These are phyloP conservation scores for Myiotriccus ornatus DNA, from an alignment of 2,797 vertebrate genomes.

Conservation along the genomic window DNA sequence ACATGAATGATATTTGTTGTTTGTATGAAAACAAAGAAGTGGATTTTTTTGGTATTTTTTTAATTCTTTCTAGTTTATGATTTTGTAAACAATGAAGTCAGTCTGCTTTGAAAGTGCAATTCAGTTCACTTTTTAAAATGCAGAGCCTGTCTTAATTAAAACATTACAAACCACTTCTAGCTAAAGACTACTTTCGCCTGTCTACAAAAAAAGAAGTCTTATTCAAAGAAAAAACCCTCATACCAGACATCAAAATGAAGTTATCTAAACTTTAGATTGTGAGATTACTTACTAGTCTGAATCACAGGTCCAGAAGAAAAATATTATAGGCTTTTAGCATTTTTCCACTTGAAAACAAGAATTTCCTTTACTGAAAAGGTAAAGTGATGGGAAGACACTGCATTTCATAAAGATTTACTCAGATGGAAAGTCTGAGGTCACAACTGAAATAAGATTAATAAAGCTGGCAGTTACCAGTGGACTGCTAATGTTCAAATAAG, in stretches of 20 bases:
- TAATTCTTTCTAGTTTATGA: not conserved
- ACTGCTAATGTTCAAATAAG: conserved; percentile 44
- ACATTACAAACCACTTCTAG: not conserved
- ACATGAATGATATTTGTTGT: not conserved
- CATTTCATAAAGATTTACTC: conserved; percentile 59
- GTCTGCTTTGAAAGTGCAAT: not conserved
- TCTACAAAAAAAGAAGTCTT: not conserved
- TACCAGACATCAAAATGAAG: not conserved
- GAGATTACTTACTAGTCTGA: not conserved
- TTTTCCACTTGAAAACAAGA: conserved; percentile 19
- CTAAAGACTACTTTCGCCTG: not conserved
- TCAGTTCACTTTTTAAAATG: not conserved
- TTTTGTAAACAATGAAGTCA: conserved; percentile 3
- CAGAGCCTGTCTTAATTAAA: conserved; percentile 6
- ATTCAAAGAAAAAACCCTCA: not conserved
- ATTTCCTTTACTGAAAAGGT: conserved; percentile 43
- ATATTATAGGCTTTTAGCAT: not conserved
- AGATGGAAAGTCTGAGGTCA: conserved; percentile 69
- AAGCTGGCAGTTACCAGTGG: conserved; percentile 40
- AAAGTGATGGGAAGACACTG: conserved; percentile 16
- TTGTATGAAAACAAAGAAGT: not conserved
- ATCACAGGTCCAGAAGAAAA: conserved; percentile 2
- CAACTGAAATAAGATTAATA: conserved; percentile 68
- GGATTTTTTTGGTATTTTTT: not conserved
- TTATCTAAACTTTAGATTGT: not conserved